These are phyloP conservation scores for Cephalopachus bancanus DNA, from an alignment of 2,797 vertebrate species.

Conservation along the genomic window DNA sequence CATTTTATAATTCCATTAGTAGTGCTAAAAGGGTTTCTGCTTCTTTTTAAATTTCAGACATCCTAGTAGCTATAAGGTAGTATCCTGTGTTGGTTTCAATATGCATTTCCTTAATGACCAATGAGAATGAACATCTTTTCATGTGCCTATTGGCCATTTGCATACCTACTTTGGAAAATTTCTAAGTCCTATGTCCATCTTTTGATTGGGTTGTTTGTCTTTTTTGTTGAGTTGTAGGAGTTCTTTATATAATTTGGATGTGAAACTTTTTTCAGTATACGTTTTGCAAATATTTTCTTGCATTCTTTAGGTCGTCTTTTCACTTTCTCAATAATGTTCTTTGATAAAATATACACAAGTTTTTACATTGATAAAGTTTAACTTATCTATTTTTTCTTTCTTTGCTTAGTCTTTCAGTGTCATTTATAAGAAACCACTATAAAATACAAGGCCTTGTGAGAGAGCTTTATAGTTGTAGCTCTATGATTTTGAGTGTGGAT, in stretches of 20 bases:
- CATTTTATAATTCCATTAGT: neutral
- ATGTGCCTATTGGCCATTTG: neutral
- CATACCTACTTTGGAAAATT: neutral
- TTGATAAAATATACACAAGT: neutral
- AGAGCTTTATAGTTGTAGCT: no score
- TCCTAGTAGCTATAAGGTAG: neutral
- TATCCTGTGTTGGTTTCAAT: neutral
- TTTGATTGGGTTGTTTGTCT: neutral
- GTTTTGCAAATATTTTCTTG: neutral
- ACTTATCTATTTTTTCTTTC: neutral
- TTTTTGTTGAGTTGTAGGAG: neutral
- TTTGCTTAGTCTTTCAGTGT: no score
- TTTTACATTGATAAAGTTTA: constrained; percentile 29
- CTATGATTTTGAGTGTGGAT: neutral
- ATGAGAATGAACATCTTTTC: neutral
- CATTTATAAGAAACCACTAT: no score
- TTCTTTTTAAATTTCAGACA: neutral
- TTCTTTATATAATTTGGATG: neutral
- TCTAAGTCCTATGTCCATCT: neutral
- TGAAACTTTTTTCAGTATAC: neutral
- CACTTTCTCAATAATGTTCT: neutral
- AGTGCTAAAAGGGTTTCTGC: neutral
- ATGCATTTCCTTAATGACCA: neutral
- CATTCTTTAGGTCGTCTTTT: neutral
- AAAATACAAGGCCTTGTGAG: no score